Evolutionary conservation across 2,113 vertebrate species (phyloP).

Genomic region (Proteles cristata): DNA sequence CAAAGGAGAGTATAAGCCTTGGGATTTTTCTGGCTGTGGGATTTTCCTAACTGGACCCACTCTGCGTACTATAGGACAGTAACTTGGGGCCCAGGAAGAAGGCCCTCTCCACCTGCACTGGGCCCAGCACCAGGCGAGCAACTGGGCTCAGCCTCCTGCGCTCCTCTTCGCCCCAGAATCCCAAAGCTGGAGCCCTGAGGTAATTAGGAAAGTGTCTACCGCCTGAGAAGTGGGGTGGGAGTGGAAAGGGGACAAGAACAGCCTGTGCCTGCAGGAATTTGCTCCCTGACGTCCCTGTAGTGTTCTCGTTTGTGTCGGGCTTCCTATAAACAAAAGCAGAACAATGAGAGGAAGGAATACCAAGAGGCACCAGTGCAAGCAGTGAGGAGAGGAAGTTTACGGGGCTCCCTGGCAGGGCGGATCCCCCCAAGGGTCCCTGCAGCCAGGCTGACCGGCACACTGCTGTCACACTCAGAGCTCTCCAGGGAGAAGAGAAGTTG

Average conservation of each 20-base stretch:
- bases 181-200: not conserved
- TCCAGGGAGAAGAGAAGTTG: slow-evolving; percentile 43
- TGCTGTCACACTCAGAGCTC: not conserved
- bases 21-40: not conserved
- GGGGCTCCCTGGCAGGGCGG: slow-evolving; percentile 58
- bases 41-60: not conserved
- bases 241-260: slow-evolving; percentile 34
- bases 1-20: not conserved
- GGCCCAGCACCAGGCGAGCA: not conserved
- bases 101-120: not conserved
- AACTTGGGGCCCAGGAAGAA: not conserved
- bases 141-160: not conserved
- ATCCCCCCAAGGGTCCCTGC: not conserved
- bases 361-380: slow-evolving; percentile 53
- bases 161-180: not conserved
- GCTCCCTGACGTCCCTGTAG: slow-evolving; percentile 47
- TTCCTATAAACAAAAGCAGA: slow-evolving; percentile 81
- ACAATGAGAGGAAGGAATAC: slow-evolving; percentile 83
- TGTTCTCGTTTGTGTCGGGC: slow-evolving; percentile 64
- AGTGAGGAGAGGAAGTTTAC: slow-evolving; percentile 69
- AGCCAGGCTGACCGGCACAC: not conserved
- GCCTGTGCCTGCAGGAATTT: slow-evolving; percentile 55
- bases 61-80: not conserved
- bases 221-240: not conserved
- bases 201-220: not conserved